Evolutionary conservation across 2,888 invertebrate species (phyloP).

Genomic region (Pyrrhosoma nymphula): DNA sequence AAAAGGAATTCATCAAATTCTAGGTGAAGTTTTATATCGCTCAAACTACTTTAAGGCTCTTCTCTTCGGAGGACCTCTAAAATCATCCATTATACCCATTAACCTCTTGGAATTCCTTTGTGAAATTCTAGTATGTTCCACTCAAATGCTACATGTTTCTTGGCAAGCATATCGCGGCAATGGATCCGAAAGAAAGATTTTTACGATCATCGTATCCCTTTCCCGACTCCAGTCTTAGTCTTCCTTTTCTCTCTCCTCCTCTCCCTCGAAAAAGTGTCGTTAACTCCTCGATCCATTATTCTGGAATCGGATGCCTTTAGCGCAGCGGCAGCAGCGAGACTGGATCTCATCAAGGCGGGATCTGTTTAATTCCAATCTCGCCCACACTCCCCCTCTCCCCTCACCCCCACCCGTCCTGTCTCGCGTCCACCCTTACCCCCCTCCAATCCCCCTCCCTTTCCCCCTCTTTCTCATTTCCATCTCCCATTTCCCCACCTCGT

Average conservation of each 20-base stretch:
- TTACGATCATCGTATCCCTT: background rate
- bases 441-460: slow-evolving; percentile 58
- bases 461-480: background rate
- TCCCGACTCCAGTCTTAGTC: background rate
- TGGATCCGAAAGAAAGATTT: slow-evolving; percentile 27
- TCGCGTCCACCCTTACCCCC: slow-evolving; percentile 69
- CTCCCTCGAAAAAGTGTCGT: slow-evolving; percentile 49
- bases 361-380: slow-evolving; percentile 45
- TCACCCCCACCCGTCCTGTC: background rate
- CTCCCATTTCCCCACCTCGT: slow-evolving; percentile 23
- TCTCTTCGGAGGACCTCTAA: background rate
- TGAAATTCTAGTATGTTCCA: background rate
- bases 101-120: background rate
- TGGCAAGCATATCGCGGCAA: background rate
- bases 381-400: background rate
- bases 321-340: slow-evolving; percentile 8
- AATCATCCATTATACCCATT: slow-evolving; percentile 12
- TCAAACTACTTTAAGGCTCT: too few relatives aligned
- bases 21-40: too few relatives aligned
- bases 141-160: background rate
- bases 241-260: background rate
- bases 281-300: slow-evolving; percentile 29
- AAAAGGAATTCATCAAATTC: too few relatives aligned
- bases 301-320: slow-evolving; percentile 34
- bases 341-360: slow-evolving; percentile 56